Evolutionary conservation across 2,797 vertebrate species (phyloP).

Genomic region (Tenualosa thibaudeaui): DNA sequence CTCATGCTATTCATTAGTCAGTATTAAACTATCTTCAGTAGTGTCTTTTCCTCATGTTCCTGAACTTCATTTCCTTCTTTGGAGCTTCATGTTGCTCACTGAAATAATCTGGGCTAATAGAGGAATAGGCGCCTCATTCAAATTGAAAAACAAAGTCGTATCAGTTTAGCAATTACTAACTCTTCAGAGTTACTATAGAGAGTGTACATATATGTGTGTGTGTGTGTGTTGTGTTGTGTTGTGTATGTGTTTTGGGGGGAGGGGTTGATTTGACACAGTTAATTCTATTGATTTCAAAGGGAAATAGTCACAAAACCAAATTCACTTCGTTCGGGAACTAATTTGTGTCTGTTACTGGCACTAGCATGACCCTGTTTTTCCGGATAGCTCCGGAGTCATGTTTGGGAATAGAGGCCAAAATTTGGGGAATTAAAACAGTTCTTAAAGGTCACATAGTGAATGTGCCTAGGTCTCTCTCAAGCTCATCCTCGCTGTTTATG

Average conservation of each 20-base stretch:
- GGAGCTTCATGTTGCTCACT: neutral
- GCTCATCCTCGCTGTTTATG: neutral
- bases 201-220: neutral
- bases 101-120: neutral
- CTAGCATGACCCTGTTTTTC: neutral
- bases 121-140: neutral
- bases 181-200: neutral
- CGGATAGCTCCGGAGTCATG: neutral
- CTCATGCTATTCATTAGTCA: slow-evolving; percentile 11
- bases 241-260: neutral
- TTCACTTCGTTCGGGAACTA: neutral
- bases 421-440: neutral
- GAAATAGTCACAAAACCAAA: neutral
- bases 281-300: slow-evolving; percentile 9
- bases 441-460: neutral
- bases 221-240: neutral
- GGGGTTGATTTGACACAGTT: neutral
- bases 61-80: neutral
- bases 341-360: neutral
- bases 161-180: neutral
- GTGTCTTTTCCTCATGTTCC: neutral
- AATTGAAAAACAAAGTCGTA: neutral
- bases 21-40: neutral
- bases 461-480: neutral
- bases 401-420: neutral